A percentile compares a stretch with the other conserved stretches of the same genome.
Conservation (phyloP, 2,888 invertebrate genomes). For the Monoplex corrugatus region DNA sequence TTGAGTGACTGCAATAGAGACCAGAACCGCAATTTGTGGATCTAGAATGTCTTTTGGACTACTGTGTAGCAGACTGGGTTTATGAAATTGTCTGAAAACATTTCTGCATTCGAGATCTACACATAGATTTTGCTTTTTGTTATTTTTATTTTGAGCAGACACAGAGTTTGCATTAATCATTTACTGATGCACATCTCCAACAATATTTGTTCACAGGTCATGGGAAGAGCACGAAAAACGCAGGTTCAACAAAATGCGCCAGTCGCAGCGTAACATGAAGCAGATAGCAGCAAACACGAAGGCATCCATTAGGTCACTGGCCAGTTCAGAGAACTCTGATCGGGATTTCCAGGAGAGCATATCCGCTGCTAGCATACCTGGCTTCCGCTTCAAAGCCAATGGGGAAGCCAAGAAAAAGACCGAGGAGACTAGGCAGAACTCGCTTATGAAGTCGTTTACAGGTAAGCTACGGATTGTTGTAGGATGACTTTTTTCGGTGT, state of each 20-base stretch:
- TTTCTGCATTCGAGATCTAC: no score
- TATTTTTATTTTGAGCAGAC: no score
- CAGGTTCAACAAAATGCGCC: not conserved
- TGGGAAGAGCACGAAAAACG: constrained; percentile 22
- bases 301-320: not conserved
- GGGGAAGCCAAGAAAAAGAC: not conserved
- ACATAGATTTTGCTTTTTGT: no score
- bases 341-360: not conserved
- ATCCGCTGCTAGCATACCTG: not conserved
- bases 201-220: not conserved
- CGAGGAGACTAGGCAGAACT: not conserved
- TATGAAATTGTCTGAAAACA: no score
- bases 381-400: constrained; percentile 28
- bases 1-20: no score
- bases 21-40: no score
- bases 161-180: no score
- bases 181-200: no score
- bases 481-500: no score
- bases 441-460: constrained; percentile 3
- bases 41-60: no score
- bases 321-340: not conserved
- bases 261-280: not conserved
- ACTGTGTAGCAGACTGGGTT: no score
- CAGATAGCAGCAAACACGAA: not conserved
- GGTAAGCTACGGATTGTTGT: not conserved